Percentiles rank a stretch among this genome's conserved stretches.
Conservation (phyloP, 2,113 vertebrate species). For the Cathartes aura region DNA sequence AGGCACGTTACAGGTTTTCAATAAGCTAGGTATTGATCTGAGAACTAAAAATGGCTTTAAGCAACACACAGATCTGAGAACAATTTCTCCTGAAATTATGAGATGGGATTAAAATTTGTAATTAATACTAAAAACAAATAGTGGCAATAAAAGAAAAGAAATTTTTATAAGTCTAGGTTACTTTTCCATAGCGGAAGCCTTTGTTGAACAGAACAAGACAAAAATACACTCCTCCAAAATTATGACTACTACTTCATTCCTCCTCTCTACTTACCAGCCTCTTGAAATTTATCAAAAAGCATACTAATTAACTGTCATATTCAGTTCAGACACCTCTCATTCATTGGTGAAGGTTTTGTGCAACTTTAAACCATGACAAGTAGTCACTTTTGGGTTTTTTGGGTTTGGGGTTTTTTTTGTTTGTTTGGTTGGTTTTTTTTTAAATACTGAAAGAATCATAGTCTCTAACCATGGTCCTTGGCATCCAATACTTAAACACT, state of each 20-base stretch:
- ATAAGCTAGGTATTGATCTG: slow-evolving; percentile 61
- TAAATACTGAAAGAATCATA: background rate
- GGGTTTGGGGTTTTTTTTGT: too few species aligned
- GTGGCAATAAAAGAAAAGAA: background rate
- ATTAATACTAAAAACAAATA: background rate
- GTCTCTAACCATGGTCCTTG: background rate
- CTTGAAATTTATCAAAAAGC: background rate
- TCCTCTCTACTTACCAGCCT: slow-evolving; percentile 34
- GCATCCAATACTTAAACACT: background rate
- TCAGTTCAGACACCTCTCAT: background rate
- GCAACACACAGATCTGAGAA: slow-evolving; percentile 35
- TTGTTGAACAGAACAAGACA: background rate
- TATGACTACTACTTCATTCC: background rate
- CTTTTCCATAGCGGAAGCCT: background rate
- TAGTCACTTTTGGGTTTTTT: background rate
- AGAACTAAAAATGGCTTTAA: slow-evolving; percentile 69
- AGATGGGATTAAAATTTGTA: slow-evolving; percentile 34
- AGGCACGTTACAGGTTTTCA: slow-evolving; percentile 62
- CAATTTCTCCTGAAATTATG: slow-evolving; percentile 35
- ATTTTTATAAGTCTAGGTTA: background rate
- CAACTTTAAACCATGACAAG: background rate
- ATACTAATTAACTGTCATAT: background rate
- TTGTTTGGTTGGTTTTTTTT: background rate
- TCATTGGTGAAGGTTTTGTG: background rate
- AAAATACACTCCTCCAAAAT: background rate